These are phyloP conservation scores for Microtus montanus DNA, from an alignment of 2,113 vertebrate species.

Conservation along the genomic window DNA sequence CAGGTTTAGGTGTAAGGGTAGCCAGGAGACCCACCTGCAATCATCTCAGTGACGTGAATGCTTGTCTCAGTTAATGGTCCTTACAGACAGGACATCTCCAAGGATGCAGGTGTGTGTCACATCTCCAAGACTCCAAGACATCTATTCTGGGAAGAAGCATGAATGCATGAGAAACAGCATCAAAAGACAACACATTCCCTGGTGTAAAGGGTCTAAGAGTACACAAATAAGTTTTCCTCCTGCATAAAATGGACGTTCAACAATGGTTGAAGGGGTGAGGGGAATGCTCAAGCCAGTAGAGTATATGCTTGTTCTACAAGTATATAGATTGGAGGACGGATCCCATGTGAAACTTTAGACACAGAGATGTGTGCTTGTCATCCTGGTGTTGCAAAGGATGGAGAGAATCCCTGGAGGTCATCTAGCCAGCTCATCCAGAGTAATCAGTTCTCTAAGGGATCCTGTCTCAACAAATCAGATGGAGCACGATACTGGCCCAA, in stretches of 20 bases:
- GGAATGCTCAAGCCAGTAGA: background rate
- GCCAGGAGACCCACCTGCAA: background rate
- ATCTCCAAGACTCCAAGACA: background rate
- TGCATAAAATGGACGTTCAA: background rate
- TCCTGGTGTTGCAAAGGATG: background rate
- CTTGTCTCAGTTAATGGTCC: background rate
- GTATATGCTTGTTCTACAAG: background rate
- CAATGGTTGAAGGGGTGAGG: background rate
- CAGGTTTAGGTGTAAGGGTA: background rate
- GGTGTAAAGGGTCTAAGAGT: fast-evolving
- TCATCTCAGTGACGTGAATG: background rate
- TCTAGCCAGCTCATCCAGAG: background rate
- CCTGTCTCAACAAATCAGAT: background rate
- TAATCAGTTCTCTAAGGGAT: background rate
- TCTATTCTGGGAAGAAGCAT: background rate
- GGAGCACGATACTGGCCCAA: background rate
- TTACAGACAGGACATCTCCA: no score
- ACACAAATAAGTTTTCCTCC: background rate
- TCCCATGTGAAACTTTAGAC: background rate
- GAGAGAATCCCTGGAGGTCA: background rate
- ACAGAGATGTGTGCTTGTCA: background rate
- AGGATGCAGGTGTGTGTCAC: fast-evolving
- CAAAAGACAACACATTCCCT: background rate
- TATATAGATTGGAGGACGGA: background rate
- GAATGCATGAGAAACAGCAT: background rate